Evolutionary conservation across 2,888 invertebrate species (phyloP).

Genomic region (Gisinianus flammeolus): DNA sequence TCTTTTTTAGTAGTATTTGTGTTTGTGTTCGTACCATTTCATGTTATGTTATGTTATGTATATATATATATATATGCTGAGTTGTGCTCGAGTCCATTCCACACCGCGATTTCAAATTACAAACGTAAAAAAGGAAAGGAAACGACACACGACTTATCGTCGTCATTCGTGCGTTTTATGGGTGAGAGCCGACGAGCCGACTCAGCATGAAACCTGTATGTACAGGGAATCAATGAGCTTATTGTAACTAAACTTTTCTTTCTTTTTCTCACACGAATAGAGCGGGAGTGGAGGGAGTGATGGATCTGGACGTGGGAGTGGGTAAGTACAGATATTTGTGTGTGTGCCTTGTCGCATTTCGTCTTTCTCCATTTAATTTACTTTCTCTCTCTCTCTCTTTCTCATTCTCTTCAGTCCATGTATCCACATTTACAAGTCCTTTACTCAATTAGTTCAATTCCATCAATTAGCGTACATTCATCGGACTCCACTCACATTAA

Average conservation of each 20-base stretch:
- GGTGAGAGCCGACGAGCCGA: background rate
- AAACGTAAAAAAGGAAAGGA: too few species aligned
- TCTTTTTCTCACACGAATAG: slow-evolving; percentile 64
- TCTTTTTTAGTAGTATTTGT: too few species aligned
- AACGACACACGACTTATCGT: background rate
- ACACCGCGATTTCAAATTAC: too few species aligned
- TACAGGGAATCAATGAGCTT: background rate
- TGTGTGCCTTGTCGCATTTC: background rate
- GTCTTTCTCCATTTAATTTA: background rate
- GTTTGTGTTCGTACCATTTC: too few species aligned
- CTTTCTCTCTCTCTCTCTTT: background rate
- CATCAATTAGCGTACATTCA: slow-evolving; percentile 39
- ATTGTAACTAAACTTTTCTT: background rate
- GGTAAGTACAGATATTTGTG: slow-evolving; percentile 67
- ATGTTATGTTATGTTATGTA: too few species aligned
- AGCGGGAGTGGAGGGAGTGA: slow-evolving; percentile 84
- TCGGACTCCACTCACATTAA: too few species aligned
- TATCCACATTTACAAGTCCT: background rate
- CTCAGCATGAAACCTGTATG: background rate
- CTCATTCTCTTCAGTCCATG: background rate
- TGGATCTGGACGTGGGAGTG: slow-evolving; percentile 78
- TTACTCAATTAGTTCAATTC: slow-evolving; percentile 41
- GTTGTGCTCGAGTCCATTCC: too few species aligned
- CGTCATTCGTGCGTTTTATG: background rate
- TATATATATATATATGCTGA: too few species aligned